phyloP scores from a whole-genome alignment of 2,797 vertebrate genomes.

The Rhinoraja longicauda region DNA sequence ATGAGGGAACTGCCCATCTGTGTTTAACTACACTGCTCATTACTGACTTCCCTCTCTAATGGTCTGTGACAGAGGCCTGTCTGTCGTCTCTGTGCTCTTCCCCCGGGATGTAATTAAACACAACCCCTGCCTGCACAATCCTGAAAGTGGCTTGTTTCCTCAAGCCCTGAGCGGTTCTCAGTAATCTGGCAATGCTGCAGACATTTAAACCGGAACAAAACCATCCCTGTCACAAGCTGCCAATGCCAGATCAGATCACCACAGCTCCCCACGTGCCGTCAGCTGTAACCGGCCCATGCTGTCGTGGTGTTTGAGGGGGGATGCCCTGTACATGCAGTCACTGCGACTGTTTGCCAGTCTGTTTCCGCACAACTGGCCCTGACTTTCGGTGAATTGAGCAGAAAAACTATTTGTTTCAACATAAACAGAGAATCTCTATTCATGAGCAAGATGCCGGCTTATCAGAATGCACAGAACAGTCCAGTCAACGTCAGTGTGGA shows the following conservation, averaged over 20 bases:
- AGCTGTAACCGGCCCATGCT: neutral
- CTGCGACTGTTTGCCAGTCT: neutral
- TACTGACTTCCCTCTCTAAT: conserved; percentile 76
- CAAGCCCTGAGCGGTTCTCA: neutral
- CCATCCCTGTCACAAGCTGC: neutral
- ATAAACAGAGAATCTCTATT: neutral
- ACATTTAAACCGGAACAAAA: neutral
- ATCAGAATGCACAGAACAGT: too few species aligned
- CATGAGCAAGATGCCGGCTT: too few species aligned
- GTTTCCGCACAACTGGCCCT: neutral
- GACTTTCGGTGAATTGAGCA: neutral
- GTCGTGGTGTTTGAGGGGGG: neutral
- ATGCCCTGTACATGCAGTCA: neutral
- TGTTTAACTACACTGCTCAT: conserved; percentile 83
- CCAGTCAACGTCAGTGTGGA: too few species aligned
- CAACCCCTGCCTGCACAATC: conserved; percentile 56
- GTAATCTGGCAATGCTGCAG: neutral
- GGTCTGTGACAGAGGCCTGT: conserved; percentile 89
- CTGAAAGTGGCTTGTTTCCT: neutral
- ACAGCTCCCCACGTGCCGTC: neutral
- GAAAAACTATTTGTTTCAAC: neutral
- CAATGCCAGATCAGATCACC: neutral
- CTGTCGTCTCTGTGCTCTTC: conserved; percentile 75
- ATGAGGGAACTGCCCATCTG: conserved; percentile 68
- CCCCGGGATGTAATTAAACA: conserved; percentile 88